Evolutionary conservation across 2,888 invertebrate genomes (phyloP).

Genomic region (Gryllus longicercus): DNA sequence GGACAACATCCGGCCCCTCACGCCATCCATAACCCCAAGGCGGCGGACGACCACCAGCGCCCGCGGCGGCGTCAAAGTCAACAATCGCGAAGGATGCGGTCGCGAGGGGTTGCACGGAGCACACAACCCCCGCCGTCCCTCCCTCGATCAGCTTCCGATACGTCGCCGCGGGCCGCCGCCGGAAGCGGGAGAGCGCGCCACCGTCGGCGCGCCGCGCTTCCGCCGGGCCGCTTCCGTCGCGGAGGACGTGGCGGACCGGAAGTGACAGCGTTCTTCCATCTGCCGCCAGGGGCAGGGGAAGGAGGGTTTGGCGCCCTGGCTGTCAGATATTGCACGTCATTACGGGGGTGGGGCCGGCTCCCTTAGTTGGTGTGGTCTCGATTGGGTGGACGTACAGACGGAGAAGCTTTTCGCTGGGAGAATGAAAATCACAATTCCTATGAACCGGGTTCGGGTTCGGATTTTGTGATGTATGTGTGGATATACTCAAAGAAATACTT

Average conservation of each 20-base stretch:
- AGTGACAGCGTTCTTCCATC: not conserved
- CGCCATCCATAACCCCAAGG: too few species aligned
- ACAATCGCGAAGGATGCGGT: not conserved
- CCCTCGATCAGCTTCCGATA: not conserved
- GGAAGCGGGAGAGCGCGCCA: not conserved
- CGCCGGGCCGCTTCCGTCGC: not conserved
- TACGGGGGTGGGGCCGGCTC: too few species aligned
- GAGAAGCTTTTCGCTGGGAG: too few species aligned
- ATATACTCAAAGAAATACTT: too few species aligned
- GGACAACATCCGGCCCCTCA: too few species aligned
- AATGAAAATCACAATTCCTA: too few species aligned
- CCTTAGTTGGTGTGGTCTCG: too few species aligned
- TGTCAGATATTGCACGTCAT: too few species aligned
- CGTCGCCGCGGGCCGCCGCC: not conserved
- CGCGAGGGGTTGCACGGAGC: not conserved
- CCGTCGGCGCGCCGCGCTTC: not conserved
- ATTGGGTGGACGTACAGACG: too few species aligned
- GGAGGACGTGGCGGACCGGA: not conserved
- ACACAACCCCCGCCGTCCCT: not conserved
- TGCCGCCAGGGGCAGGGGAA: not conserved
- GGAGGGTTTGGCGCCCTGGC: not conserved
- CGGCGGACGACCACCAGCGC: not conserved
- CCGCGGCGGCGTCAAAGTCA: not conserved
- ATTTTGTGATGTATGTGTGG: too few species aligned
- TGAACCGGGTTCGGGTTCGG: too few species aligned